Percentiles rank a stretch among this genome's conserved stretches.
Evolutionary conservation across 2,888 invertebrate species (phyloP).

Genomic region (Ennomos quercinarius): DNA sequence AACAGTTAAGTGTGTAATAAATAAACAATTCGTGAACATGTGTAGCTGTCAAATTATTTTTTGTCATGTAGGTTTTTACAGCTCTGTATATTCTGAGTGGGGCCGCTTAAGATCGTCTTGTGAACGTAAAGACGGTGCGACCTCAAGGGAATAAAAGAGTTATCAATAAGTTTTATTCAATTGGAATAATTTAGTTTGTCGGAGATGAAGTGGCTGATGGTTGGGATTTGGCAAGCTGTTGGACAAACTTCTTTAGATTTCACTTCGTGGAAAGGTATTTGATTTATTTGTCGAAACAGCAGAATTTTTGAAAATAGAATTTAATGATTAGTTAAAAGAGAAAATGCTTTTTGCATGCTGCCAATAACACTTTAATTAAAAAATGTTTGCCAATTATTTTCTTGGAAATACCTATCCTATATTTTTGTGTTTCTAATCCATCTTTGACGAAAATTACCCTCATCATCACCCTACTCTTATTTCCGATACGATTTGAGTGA

Average conservation of each 20-base stretch:
- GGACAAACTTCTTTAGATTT: slow-evolving; percentile 29
- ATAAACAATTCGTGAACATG: slow-evolving; percentile 67
- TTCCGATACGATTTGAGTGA: no score
- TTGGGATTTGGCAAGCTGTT: slow-evolving; percentile 50
- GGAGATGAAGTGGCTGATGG: slow-evolving; percentile 45
- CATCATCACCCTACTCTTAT: no score
- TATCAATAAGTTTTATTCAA: slow-evolving; percentile 79
- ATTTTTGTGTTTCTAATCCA: no score
- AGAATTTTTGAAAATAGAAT: background rate
- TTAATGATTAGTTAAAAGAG: background rate
- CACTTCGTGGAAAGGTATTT: slow-evolving; percentile 26
- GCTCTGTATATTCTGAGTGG: slow-evolving; percentile 57
- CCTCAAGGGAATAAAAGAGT: slow-evolving; percentile 73
- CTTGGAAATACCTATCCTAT: no score
- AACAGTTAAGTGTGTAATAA: slow-evolving; percentile 74
- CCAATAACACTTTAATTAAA: no score
- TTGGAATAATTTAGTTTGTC: slow-evolving; percentile 62
- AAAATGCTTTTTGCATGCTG: no score
- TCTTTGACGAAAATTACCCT: no score
- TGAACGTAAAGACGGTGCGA: slow-evolving; percentile 73
- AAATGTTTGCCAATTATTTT: no score
- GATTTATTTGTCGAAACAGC: slow-evolving; percentile 14
- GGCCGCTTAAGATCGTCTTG: slow-evolving; percentile 67
- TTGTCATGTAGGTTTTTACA: slow-evolving; percentile 53
- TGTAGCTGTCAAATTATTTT: slow-evolving; percentile 65